Evolutionary conservation across 1,140 invertebrate genomes (phyloP).

Genomic region (Drosophila sp.): DNA sequence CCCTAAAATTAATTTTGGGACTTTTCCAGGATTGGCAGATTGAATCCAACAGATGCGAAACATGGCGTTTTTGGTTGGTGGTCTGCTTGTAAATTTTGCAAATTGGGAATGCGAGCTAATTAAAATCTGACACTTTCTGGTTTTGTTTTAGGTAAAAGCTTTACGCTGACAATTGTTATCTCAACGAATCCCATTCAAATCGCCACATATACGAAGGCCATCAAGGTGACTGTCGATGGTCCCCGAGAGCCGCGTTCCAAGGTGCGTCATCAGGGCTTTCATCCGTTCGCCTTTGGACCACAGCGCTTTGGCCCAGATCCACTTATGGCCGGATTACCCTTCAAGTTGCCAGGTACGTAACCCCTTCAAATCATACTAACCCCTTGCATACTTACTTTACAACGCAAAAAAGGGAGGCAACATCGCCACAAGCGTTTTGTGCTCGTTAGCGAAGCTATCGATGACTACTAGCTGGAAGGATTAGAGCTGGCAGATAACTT

Average conservation of each 20-base stretch:
- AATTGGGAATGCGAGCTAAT: conserved; percentile 7
- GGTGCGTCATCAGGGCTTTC: conserved; percentile 93
- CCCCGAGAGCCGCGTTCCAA: conserved; percentile 98
- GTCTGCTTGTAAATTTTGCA: too few relatives aligned
- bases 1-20: too few relatives aligned
- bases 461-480: conserved; percentile 40
- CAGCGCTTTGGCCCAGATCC: conserved; percentile 91
- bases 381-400: not conserved
- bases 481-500: conserved; percentile 44
- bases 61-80: too few relatives aligned
- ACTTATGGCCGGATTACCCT: conserved; percentile 91
- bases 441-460: conserved; percentile 42
- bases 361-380: not conserved
- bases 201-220: conserved; percentile 96
- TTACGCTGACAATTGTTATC: conserved; percentile 97
- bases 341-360: conserved; percentile 92
- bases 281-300: conserved; percentile 94
- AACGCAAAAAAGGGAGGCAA: not conserved
- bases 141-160: conserved; percentile 94
- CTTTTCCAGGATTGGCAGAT: too few relatives aligned
- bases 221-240: conserved; percentile 99
- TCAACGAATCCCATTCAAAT: conserved; percentile 96
- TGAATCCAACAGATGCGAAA: too few relatives aligned
- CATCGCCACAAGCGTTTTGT: conserved; percentile 15
- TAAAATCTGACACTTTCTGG: conserved; percentile 5